A percentile compares a stretch with the other conserved stretches of the same genome.
These are phyloP conservation scores for Hydra vulgaris DNA, from an alignment of 30 jellyfish, hydroid and myxozoan species.

Conservation along the genomic window DNA sequence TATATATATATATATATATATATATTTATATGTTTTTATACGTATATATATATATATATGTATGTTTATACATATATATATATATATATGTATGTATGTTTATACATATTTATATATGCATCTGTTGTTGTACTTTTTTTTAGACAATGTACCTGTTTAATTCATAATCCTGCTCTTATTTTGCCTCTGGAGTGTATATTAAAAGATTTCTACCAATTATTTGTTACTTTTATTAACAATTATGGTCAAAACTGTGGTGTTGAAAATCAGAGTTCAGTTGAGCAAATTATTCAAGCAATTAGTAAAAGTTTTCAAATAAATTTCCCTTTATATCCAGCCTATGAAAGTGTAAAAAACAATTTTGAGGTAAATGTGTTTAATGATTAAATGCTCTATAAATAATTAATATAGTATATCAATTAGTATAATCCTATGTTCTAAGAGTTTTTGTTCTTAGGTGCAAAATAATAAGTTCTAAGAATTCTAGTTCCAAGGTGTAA, in stretches of 20 bases:
- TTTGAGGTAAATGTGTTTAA: slow-evolving; percentile 21
- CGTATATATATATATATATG: background rate
- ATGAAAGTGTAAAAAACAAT: slow-evolving; percentile 34
- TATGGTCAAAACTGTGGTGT: slow-evolving; percentile 6
- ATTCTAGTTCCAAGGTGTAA: too few relatives aligned
- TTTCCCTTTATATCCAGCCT: slow-evolving; percentile 53
- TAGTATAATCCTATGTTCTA: too few relatives aligned
- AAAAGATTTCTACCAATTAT: slow-evolving; percentile 35
- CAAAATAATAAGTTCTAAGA: too few relatives aligned
- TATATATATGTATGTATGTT: too few relatives aligned
- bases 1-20: too few relatives aligned
- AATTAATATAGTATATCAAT: background rate
- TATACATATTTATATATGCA: background rate
- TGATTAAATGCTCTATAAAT: background rate
- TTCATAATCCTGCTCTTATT: slow-evolving; percentile 29
- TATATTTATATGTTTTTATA: background rate
- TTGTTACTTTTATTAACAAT: slow-evolving; percentile 38
- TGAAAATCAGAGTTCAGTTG: slow-evolving; percentile 34
- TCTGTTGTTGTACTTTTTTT: too few relatives aligned
- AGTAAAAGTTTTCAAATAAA: slow-evolving; percentile 77
- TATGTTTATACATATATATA: too few relatives aligned
- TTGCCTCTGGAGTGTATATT: slow-evolving; percentile 18
- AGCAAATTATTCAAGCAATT: slow-evolving; percentile 75
- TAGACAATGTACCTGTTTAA: slow-evolving; percentile 45
- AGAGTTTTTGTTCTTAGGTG: too few relatives aligned